Conservation (phyloP, 2,113 vertebrate genomes). For the Albula goreensis region DNA sequence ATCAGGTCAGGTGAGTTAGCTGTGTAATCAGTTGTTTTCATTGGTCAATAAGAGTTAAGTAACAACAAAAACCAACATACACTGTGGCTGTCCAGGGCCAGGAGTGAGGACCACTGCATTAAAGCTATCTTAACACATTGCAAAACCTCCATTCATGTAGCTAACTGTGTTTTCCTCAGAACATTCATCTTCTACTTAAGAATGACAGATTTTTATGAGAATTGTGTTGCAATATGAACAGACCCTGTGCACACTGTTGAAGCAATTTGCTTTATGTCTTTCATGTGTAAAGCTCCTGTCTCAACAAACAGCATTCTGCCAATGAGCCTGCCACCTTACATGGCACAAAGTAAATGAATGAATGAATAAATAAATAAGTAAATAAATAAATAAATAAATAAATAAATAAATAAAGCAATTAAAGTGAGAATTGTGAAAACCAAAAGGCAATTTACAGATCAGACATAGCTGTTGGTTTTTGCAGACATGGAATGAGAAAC, state of each 20-base stretch:
- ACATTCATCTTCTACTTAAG: slow-evolving; percentile 20
- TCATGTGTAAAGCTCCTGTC: slow-evolving; percentile 22
- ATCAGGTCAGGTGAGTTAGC: no score
- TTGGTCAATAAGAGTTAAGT: no score
- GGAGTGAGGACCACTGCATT: no score
- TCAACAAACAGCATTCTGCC: slow-evolving; percentile 22
- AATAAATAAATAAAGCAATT: slow-evolving; percentile 56
- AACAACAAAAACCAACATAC: no score
- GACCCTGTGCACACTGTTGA: slow-evolving; percentile 19
- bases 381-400: background rate
- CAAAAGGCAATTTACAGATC: slow-evolving; percentile 63
- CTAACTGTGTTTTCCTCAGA: slow-evolving; percentile 14
- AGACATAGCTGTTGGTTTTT: slow-evolving; percentile 61
- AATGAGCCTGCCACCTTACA: slow-evolving; percentile 21
- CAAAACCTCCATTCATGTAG: slow-evolving; percentile 5
- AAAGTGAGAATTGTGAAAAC: slow-evolving; percentile 60
- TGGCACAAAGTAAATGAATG: slow-evolving; percentile 19
- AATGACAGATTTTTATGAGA: slow-evolving; percentile 19
- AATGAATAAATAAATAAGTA: slow-evolving; percentile 6
- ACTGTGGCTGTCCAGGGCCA: no score
- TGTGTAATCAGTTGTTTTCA: no score
- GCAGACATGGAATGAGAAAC: slow-evolving; percentile 57
- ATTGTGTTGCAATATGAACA: slow-evolving; percentile 36
- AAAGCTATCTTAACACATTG: no score
- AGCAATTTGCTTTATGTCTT: slow-evolving; percentile 38